These are phyloP conservation scores for Rhingia campestris DNA, from an alignment of 2,888 invertebrate genomes.

Conservation along the genomic window DNA sequence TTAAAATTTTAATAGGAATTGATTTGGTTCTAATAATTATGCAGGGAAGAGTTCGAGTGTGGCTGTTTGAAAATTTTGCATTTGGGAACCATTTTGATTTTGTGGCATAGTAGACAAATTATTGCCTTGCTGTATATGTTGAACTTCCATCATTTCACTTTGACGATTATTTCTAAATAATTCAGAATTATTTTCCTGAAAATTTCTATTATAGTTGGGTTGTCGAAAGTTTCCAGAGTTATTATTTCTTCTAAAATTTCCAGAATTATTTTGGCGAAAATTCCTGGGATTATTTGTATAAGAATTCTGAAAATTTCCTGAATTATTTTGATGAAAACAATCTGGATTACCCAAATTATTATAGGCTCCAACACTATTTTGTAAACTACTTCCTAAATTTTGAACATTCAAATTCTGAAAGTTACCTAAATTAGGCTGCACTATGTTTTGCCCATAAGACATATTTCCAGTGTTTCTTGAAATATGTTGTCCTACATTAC, in stretches of 20 bases:
- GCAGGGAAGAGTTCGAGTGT: slow-evolving; percentile 22
- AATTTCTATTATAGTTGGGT: background rate
- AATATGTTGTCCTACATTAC: no score
- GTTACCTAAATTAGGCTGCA: slow-evolving; percentile 23
- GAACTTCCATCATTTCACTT: slow-evolving; percentile 12
- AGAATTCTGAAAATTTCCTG: slow-evolving; percentile 1
- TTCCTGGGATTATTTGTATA: background rate
- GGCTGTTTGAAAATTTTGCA: slow-evolving; percentile 1
- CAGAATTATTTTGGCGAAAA: background rate
- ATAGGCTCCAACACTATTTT: background rate
- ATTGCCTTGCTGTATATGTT: slow-evolving; percentile 9
- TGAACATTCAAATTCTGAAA: slow-evolving; percentile 10
- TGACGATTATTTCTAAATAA: background rate
- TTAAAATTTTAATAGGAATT: slow-evolving; percentile 7
- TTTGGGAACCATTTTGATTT: background rate
- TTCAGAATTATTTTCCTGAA: background rate
- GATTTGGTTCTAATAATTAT: slow-evolving; percentile 23
- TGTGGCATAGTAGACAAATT: slow-evolving; percentile 13
- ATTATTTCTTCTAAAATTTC: slow-evolving; percentile 6
- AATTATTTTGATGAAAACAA: background rate
- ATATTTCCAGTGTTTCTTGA: slow-evolving; percentile 2
- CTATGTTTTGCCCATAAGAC: slow-evolving; percentile 5
- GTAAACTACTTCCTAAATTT: slow-evolving; percentile 14
- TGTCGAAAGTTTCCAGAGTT: background rate
- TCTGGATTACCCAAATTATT: slow-evolving; percentile 1